These are phyloP conservation scores for Drosophila azteca DNA, from an alignment of 1,140 invertebrate species.

Conservation along the genomic window DNA sequence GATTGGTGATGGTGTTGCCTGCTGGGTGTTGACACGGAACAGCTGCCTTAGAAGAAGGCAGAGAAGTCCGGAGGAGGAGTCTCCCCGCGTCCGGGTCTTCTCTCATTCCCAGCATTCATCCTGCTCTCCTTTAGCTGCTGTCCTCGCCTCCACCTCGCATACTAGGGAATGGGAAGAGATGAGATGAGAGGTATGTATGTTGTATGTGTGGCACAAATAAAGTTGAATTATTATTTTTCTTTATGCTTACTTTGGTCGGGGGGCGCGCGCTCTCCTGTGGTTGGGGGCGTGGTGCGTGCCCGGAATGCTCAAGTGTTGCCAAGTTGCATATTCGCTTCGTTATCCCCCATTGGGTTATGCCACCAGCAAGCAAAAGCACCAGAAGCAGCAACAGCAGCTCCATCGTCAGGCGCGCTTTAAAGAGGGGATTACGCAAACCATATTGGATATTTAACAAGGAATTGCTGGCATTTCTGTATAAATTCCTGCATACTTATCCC, in stretches of 20 bases:
- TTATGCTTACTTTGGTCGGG: constrained; percentile 49
- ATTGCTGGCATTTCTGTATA: constrained; percentile 24
- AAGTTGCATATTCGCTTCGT: constrained; percentile 71
- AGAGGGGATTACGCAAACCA: constrained; percentile 51
- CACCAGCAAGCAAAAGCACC: constrained; percentile 23
- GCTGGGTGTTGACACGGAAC: constrained; percentile 73
- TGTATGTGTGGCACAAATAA: constrained; percentile 72
- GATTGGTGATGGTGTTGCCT: constrained; percentile 36
- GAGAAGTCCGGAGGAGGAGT: constrained; percentile 3
- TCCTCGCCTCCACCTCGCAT: background rate
- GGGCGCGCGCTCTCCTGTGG: constrained; percentile 24
- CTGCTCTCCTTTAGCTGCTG: background rate
- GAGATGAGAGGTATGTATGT: constrained; percentile 41
- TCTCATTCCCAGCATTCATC: constrained; percentile 3
- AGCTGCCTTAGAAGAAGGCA: constrained; percentile 46
- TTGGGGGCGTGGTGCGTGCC: constrained; percentile 65
- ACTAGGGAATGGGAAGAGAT: no score
- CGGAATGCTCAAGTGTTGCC: constrained; percentile 76
- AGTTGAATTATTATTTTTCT: constrained; percentile 82
- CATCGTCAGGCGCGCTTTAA: constrained; percentile 47
- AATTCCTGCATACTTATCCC: constrained; percentile 27
- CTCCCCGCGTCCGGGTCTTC: constrained; percentile 3
- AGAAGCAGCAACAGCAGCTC: background rate
- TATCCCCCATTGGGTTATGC: constrained; percentile 55
- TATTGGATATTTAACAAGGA: constrained; percentile 56